Percentiles rank a stretch among this genome's conserved stretches.
phyloP scores from a whole-genome alignment of 2,888 invertebrate species.

The Agrotis ipsilon region DNA sequence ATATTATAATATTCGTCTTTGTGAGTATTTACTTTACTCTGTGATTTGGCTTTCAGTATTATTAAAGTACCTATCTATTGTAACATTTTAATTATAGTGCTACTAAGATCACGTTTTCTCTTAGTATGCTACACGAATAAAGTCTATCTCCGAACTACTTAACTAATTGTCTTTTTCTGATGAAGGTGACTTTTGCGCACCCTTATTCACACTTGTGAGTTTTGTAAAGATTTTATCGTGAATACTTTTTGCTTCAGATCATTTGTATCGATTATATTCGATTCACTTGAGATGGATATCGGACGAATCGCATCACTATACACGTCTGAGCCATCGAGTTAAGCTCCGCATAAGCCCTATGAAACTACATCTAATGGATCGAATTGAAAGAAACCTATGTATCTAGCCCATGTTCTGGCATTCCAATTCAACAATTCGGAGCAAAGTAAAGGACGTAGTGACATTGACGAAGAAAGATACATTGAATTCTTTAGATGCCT shows the following conservation, averaged over 20 bases:
- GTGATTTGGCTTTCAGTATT: neutral
- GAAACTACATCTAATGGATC: constrained; percentile 60
- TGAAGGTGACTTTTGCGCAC: constrained; percentile 44
- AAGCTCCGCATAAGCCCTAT: constrained; percentile 54
- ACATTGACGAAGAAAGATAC: constrained; percentile 64
- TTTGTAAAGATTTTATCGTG: constrained; percentile 23
- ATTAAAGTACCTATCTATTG: neutral
- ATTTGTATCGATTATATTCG: constrained; percentile 11
- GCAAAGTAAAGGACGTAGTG: constrained; percentile 43
- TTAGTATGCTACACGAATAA: constrained; percentile 29
- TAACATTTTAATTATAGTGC: neutral
- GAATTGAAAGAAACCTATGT: constrained; percentile 54
- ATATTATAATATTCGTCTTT: neutral
- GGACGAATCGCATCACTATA: constrained; percentile 41
- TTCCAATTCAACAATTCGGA: constrained; percentile 49
- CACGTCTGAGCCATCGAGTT: constrained; percentile 49
- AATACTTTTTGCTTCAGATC: constrained; percentile 8
- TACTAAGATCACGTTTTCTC: constrained; percentile 3
- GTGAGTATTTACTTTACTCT: neutral
- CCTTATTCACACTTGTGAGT: constrained; percentile 23
- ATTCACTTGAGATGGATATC: constrained; percentile 26
- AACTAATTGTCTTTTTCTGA: constrained; percentile 25
- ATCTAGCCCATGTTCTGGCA: constrained; percentile 34
- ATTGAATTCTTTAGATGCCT: constrained; percentile 53
- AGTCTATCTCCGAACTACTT: neutral